Base-by-base conservation (phyloP, 2,797 vertebrate genomes). In the Parotocinclus haroldoi region DNA sequence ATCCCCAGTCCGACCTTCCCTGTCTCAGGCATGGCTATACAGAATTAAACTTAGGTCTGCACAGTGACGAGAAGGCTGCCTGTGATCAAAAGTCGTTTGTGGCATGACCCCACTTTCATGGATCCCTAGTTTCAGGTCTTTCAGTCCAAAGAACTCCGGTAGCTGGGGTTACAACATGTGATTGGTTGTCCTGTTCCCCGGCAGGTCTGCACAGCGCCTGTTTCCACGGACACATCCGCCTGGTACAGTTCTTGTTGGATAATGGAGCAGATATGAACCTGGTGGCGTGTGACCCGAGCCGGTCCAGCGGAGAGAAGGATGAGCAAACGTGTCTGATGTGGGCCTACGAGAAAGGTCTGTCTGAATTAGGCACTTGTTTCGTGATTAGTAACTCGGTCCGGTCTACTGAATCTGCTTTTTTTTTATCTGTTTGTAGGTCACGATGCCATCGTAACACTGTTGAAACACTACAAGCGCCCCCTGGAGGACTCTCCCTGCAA, bases 271-370 rank as follows among this genome's bases (percentile, higher is more conserved):
- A 99, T 76, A 98, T 98, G 94, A 98, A 98, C 75, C 89, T 98
- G 4, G 94, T 98, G 3, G 94, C 96, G 9, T 95, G 92, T 63
- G 96, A 98, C 82, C 93, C 96, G 63, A 98, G 95, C 86, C 91
- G 96, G 77, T 98, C 96, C 78, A 98, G 96, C 10, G 96, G 95
- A 27, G 95, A 98, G 75, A 98, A 98, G 78, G 95, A 99, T 3
- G 95, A 99, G 74, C 96, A 98, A 84, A 99, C 95, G 0, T 98
- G 96, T 72, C 86, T 98, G 76, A 99, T 98, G 96, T 98, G 96
- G 96, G 96, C 96, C 44, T 98, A 98, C 73, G 96, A 98, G 75
- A 98, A 95, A 95, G 96, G 96, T 95, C 10, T 2, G 27, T 27
- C 27, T 27, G 27, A 27, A 27, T 27, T 27, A 2, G 27, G 27